Evolutionary conservation across 2,888 invertebrate genomes (phyloP).

Genomic region (Zaprionus bogoriensis): DNA sequence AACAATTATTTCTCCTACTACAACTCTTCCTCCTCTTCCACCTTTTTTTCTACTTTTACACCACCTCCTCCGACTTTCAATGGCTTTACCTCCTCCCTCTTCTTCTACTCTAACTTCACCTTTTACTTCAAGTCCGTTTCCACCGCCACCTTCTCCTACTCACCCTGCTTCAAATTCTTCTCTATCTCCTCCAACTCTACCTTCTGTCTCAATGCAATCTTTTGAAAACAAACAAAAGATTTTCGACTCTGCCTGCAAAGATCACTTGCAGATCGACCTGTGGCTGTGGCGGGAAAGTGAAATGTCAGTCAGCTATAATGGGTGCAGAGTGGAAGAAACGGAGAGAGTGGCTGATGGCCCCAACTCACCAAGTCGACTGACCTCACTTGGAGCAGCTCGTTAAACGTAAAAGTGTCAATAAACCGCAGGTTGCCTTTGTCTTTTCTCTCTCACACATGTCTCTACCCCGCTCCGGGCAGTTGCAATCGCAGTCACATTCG

Average conservation of each 20-base stretch:
- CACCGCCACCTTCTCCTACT: too few species aligned
- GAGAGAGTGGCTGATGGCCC: slow-evolving; percentile 29
- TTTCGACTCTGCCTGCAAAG: not conserved
- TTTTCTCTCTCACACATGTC: slow-evolving; percentile 6
- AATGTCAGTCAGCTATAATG: not conserved
- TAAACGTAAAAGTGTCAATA: slow-evolving; percentile 74
- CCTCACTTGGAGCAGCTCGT: slow-evolving; percentile 58
- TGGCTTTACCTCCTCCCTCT: too few species aligned
- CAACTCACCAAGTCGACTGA: slow-evolving; percentile 43
- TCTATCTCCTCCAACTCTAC: too few species aligned
- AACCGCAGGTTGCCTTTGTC: slow-evolving; percentile 54
- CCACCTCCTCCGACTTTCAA: too few species aligned
- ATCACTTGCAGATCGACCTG: slow-evolving; percentile 3
- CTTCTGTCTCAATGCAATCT: too few species aligned
- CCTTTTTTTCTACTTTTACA: too few species aligned
- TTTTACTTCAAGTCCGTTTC: too few species aligned
- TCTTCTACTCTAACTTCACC: too few species aligned
- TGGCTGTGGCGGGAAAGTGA: slow-evolving; percentile 10
- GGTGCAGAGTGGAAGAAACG: not conserved
- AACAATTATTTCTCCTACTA: too few species aligned
- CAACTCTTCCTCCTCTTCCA: too few species aligned
- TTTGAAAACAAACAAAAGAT: slow-evolving; percentile 31
- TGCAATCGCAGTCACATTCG: slow-evolving; percentile 16
- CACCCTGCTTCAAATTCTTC: too few species aligned
- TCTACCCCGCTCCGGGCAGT: too few species aligned